Evolutionary conservation across 2,888 invertebrate species (phyloP).

Genomic region (Quadroppia sp.): DNA sequence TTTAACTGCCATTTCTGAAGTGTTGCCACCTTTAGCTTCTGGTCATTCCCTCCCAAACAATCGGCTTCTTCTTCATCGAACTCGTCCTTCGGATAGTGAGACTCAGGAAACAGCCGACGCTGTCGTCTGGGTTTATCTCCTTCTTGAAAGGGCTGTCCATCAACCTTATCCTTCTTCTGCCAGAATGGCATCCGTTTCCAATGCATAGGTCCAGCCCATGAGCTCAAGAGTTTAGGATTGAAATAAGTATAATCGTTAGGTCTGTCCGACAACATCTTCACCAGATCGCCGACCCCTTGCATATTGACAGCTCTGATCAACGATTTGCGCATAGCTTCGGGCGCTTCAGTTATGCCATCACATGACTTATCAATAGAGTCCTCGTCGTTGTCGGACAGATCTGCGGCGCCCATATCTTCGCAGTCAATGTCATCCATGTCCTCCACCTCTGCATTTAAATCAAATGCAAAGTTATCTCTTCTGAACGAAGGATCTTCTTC

Average conservation of each 20-base stretch:
- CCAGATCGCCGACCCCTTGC: conserved; percentile 23
- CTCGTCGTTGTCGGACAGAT: not conserved
- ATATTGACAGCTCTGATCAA: conserved; percentile 22
- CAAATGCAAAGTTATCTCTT: conserved; percentile 34
- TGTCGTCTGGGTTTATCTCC: conserved; percentile 12
- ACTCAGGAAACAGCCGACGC: conserved; percentile 1
- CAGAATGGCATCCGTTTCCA: conserved; percentile 64
- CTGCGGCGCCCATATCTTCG: conserved; percentile 18
- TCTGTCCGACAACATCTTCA: conserved; percentile 34
- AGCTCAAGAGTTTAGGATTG: conserved; percentile 56
- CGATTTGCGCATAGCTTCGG: not conserved
- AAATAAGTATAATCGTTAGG: conserved; percentile 66
- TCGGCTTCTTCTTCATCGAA: not conserved
- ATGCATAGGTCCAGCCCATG: conserved; percentile 77
- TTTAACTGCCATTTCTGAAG: conserved; percentile 31
- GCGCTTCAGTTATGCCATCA: not conserved
- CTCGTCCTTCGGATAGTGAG: not conserved
- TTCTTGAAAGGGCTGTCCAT: not conserved
- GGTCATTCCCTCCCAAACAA: not conserved
- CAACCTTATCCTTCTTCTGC: conserved; percentile 21
- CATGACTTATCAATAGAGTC: not conserved
- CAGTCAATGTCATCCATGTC: conserved; percentile 34
- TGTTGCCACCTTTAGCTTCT: conserved; percentile 22
- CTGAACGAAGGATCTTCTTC: conserved; percentile 31
- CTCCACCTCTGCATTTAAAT: conserved; percentile 35